These are phyloP conservation scores for Calliopsis andreniformis DNA, from an alignment of 1,140 invertebrate genomes.

Conservation along the genomic window DNA sequence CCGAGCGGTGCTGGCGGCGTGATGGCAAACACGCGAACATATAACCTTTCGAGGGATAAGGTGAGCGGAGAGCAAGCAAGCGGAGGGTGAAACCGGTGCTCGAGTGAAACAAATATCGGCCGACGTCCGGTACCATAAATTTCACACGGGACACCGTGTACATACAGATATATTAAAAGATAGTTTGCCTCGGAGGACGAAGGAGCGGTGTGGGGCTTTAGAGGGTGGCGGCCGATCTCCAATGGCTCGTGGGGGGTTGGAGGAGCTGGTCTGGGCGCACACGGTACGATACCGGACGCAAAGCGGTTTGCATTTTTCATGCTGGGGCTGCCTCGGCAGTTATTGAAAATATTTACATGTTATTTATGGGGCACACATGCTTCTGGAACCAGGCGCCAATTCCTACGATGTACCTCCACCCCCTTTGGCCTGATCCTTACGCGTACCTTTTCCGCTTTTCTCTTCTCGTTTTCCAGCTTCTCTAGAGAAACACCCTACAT, in stretches of 20 bases:
- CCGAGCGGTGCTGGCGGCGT: no score
- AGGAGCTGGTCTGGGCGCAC: slow-evolving; percentile 14
- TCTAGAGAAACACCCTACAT: not conserved
- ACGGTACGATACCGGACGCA: slow-evolving; percentile 67
- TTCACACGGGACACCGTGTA: slow-evolving; percentile 69
- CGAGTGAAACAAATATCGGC: slow-evolving; percentile 76
- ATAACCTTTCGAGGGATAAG: slow-evolving; percentile 3
- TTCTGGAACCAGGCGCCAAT: slow-evolving; percentile 68
- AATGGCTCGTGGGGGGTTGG: slow-evolving; percentile 23
- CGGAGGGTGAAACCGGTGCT: slow-evolving; percentile 9
- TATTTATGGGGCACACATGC: slow-evolving; percentile 78
- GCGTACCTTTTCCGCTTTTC: slow-evolving; percentile 2
- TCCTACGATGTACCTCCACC: slow-evolving; percentile 37
- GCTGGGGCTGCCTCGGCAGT: slow-evolving; percentile 69
- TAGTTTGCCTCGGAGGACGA: slow-evolving; percentile 57
- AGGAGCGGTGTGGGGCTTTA: not conserved
- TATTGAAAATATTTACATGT: slow-evolving; percentile 80
- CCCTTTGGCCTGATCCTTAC: slow-evolving; percentile 9
- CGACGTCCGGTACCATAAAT: slow-evolving; percentile 71
- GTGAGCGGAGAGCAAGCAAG: not conserved
- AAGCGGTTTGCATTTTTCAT: slow-evolving; percentile 79
- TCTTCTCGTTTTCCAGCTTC: slow-evolving; percentile 6
- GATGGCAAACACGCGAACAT: not conserved
- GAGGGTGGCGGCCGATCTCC: slow-evolving; percentile 26
- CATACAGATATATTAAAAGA: slow-evolving; percentile 76